A percentile compares a stretch with the other conserved stretches of the same genome.
Evolutionary conservation across 2,797 vertebrate species (phyloP).

Genomic region (Nothura maculosa): DNA sequence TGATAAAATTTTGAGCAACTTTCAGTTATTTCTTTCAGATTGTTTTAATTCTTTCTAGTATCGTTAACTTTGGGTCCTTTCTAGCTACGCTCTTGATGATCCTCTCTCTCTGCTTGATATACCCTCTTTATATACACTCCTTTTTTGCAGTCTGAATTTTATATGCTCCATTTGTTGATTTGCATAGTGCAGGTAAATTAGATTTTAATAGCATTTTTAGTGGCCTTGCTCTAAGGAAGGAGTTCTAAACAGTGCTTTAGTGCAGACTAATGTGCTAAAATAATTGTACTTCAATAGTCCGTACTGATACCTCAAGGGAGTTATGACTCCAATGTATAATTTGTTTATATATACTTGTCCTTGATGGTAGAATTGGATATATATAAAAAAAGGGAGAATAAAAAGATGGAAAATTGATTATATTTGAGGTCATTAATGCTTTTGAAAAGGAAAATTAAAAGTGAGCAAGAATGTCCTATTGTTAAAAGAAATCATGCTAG

Average conservation of each 20-base stretch:
- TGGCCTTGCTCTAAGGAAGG: conserved; percentile 11
- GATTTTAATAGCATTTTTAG: neutral
- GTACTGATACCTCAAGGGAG: conserved; percentile 52
- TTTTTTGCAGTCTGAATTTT: neutral
- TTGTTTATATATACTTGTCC: conserved; percentile 56
- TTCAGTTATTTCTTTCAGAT: neutral
- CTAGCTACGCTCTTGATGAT: neutral
- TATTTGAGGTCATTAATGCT: conserved; percentile 62
- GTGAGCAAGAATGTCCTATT: conserved; percentile 28
- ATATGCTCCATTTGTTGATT: neutral
- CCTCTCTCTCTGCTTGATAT: neutral
- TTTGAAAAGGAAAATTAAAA: conserved; percentile 44
- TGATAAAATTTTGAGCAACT: neutral
- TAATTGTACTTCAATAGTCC: conserved; percentile 64
- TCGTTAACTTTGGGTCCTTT: neutral
- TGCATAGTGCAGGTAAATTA: conserved; percentile 3
- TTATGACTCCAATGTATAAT: conserved; percentile 34
- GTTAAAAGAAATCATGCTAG: conserved; percentile 41
- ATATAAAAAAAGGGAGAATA: neutral
- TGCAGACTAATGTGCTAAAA: neutral
- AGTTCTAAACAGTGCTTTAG: conserved; percentile 4
- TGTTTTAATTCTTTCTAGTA: neutral
- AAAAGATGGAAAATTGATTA: conserved; percentile 28
- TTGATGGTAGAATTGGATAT: conserved; percentile 46
- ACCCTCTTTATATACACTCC: neutral